A percentile compares a stretch with the other conserved stretches of the same genome.
Evolutionary conservation across 2,888 invertebrate species (phyloP).

Genomic region (Graphium colonna): DNA sequence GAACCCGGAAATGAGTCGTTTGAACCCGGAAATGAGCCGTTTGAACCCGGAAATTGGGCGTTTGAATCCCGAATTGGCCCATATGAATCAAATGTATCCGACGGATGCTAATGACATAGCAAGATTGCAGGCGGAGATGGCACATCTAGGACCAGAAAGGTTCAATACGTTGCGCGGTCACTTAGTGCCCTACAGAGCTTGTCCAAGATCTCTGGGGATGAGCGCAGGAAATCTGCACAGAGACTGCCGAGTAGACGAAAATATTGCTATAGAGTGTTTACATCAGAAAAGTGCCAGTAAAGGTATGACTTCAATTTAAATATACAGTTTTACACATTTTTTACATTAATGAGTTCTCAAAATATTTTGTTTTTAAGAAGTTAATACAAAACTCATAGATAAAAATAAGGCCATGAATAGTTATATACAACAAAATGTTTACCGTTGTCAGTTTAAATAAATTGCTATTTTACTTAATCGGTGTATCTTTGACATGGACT

Average conservation of each 20-base stretch:
- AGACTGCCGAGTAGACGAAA: conserved; percentile 58
- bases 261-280: conserved; percentile 54
- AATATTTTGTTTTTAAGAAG: no score
- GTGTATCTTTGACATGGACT: no score
- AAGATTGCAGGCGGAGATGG: conserved; percentile 46
- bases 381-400: no score
- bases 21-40: conserved; percentile 38
- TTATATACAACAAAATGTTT: no score
- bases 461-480: no score
- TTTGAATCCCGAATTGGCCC: conserved; percentile 39
- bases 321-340: no score
- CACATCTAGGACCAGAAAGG: conserved; percentile 48
- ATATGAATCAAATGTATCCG: conserved; percentile 45
- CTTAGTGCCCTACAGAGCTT: conserved; percentile 62
- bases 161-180: conserved; percentile 69
- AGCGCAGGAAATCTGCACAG: conserved; percentile 62
- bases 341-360: no score
- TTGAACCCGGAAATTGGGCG: conserved; percentile 42
- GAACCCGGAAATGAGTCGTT: conserved; percentile 39
- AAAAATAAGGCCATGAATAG: no score
- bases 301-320: conserved; percentile 44
- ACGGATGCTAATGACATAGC: conserved; percentile 43
- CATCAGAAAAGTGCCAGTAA: conserved; percentile 66
- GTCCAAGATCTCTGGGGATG: conserved; percentile 55
- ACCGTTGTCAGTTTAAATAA: no score